phyloP scores from a whole-genome alignment of 2,113 vertebrate genomes.

The Hypanus sabinus region DNA sequence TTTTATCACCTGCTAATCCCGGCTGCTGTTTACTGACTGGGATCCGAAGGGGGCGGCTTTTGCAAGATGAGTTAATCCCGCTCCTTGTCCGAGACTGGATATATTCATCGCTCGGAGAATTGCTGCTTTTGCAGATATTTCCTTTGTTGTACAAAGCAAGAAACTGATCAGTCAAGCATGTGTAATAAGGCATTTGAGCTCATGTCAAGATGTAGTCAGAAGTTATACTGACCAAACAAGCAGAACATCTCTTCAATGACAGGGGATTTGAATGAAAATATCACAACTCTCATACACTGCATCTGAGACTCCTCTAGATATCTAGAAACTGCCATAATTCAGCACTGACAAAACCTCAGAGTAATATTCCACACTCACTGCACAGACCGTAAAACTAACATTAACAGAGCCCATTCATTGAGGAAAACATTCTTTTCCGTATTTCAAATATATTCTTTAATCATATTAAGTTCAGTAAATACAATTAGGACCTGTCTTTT shows the following conservation, averaged over 20 bases:
- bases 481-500: too few species aligned
- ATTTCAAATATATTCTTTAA: too few species aligned
- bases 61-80: neutral
- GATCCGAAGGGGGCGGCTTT: neutral
- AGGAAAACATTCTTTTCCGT: neutral
- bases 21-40: neutral
- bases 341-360: neutral
- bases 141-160: neutral
- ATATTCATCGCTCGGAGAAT: neutral
- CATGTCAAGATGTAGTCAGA: slow-evolving; percentile 16
- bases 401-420: neutral
- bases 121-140: neutral
- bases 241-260: neutral
- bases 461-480: too few species aligned
- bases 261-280: neutral
- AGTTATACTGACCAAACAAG: neutral
- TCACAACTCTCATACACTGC: neutral
- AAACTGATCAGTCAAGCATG: neutral
- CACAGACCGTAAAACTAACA: neutral
- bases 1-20: neutral
- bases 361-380: neutral
- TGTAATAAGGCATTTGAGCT: neutral
- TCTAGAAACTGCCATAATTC: neutral
- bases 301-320: too few species aligned
- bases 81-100: neutral